phyloP scores from a whole-genome alignment of 2,797 vertebrate genomes.

The Semotilus atromaculatus region DNA sequence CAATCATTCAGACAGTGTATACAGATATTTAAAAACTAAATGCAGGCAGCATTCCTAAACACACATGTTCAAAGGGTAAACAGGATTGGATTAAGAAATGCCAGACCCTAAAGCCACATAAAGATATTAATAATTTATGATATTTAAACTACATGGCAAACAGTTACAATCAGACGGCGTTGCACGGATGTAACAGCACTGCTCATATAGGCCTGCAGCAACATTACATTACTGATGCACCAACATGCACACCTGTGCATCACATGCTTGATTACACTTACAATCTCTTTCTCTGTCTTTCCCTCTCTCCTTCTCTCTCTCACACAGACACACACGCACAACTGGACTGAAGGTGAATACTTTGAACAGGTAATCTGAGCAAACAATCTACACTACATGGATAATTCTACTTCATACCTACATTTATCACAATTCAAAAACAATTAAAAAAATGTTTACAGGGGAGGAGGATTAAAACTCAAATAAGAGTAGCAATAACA shows the following conservation, averaged over 20 bases:
- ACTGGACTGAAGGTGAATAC: background rate
- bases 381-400: background rate
- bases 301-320: background rate
- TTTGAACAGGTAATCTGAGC: constrained; percentile 1
- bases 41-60: background rate
- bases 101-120: constrained; percentile 7
- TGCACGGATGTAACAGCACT: constrained; percentile 18
- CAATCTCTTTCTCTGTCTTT: constrained; percentile 13
- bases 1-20: constrained; percentile 20
- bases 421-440: background rate
- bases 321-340: background rate
- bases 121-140: constrained; percentile 16
- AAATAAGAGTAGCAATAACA: background rate
- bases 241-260: constrained; percentile 44
- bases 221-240: constrained; percentile 39
- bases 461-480: background rate
- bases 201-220: constrained; percentile 19
- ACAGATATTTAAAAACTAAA: constrained; percentile 34
- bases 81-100: constrained; percentile 5
- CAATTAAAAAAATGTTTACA: background rate
- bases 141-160: constrained; percentile 26
- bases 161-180: constrained; percentile 4
- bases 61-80: background rate
- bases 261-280: constrained; percentile 46
- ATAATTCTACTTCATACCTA: background rate